Conservation (phyloP, 2,797 vertebrate genomes). For the Melanotaenia parkinsoni region DNA sequence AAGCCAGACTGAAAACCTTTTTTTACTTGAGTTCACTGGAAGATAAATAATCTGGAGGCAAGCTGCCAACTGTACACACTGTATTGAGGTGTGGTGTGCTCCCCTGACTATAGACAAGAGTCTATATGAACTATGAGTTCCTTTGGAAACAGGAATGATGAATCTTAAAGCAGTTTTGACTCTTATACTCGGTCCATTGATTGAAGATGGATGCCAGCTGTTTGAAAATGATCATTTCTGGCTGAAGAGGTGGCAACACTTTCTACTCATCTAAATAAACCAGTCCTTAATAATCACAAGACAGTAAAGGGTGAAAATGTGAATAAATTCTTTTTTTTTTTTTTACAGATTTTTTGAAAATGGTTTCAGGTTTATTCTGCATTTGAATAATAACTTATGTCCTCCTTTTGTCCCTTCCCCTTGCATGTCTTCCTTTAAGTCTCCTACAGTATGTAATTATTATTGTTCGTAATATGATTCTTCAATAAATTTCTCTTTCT, state of each 20-base stretch:
- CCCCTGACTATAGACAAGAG: not conserved
- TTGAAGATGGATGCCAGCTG: not conserved
- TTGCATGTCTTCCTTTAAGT: not conserved
- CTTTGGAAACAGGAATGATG: not conserved
- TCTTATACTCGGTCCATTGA: too few species aligned
- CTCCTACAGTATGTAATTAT: not conserved
- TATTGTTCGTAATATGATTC: not conserved
- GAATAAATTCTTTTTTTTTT: too few species aligned
- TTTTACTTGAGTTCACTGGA: not conserved
- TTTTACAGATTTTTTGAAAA: not conserved
- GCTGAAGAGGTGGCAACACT: not conserved
- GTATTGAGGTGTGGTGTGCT: not conserved
- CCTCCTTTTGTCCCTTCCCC: not conserved
- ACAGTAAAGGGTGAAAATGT: too few species aligned
- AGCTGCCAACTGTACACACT: not conserved
- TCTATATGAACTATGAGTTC: not conserved
- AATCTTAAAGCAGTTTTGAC: too few species aligned
- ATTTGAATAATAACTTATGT: too few species aligned
- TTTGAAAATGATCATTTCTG: not conserved
- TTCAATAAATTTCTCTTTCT: constrained; percentile 4
- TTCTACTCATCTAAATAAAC: not conserved
- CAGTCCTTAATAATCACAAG: not conserved
- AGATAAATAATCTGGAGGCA: not conserved
- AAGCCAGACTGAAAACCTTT: too few species aligned
- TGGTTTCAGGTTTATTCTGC: not conserved